phyloP scores from a whole-genome alignment of 1,140 invertebrate genomes.

The Drosophila orosa region DNA sequence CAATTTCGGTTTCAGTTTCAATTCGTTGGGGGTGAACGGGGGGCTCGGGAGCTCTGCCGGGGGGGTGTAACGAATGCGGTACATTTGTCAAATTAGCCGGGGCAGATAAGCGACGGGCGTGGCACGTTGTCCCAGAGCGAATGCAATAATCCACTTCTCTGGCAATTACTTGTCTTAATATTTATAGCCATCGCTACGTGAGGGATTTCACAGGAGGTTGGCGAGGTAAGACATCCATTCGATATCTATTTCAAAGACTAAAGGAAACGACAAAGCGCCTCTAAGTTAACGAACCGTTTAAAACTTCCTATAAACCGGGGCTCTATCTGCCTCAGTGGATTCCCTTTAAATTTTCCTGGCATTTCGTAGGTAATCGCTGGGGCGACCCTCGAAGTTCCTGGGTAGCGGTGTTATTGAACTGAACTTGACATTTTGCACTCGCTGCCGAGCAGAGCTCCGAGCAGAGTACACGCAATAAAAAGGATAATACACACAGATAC shows the following conservation, averaged over 20 bases:
- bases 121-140: slow-evolving; percentile 35
- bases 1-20: slow-evolving; percentile 43
- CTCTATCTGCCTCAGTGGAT: too few relatives aligned
- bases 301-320: not conserved
- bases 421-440: slow-evolving; percentile 79
- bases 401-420: slow-evolving; percentile 74
- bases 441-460: slow-evolving; percentile 10
- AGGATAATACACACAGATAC: slow-evolving; percentile 66
- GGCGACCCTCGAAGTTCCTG: slow-evolving; percentile 1
- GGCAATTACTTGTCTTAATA: slow-evolving; percentile 68
- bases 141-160: slow-evolving; percentile 62
- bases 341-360: not conserved
- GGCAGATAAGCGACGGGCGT: slow-evolving; percentile 56
- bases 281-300: not conserved
- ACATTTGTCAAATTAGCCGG: slow-evolving; percentile 78
- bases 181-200: slow-evolving; percentile 57
- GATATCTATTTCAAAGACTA: slow-evolving; percentile 1
- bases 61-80: slow-evolving; percentile 61
- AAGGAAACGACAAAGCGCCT: not conserved
- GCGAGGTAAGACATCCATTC: not conserved
- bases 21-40: slow-evolving; percentile 14
- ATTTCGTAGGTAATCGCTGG: slow-evolving; percentile 1
- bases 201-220: slow-evolving; percentile 18
- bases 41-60: not conserved
- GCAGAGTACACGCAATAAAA: slow-evolving; percentile 70